Base-by-base conservation (phyloP, 1,140 invertebrate genomes). In the Euglossa dilemma region DNA sequence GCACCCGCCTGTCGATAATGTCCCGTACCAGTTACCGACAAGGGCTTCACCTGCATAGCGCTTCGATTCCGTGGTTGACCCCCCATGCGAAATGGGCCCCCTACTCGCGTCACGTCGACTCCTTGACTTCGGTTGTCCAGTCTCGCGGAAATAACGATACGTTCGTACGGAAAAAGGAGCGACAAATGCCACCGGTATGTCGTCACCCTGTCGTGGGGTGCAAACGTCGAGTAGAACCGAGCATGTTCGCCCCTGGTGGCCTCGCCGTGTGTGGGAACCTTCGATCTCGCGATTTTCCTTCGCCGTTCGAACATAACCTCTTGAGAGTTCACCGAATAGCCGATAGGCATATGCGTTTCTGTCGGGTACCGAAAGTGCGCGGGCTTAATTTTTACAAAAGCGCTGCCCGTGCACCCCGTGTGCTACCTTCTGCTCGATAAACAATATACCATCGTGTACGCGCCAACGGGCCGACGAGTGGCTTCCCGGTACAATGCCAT, bases 391-490 rank as follows among this genome's bases (percentile, higher is more conserved):
- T 91, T 85, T 82, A 90, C 88, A 91, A 92, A 90, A 87, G 91
- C 85, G 52, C 25, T 72, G 70, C 67, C 80, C 78, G 77, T 70
- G 74, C 78, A 81, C 83, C 83, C 72, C 72, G 87, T 76, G 47
- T 83, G 36, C 77, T 87, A 82, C 86, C 85, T 85, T 83, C 89
- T 86, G 89, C 83, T 89, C 89, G 87, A 92, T 93, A 93, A 94
- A 93, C 93, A 94, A 94, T 94, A 90, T 92, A 79, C 92, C 90
- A 94, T 93, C 93, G 91, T 92, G 91, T 93, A 92, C 93, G 91
- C 93, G 93, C 91, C 92, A 94, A 93, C 88, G 91, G 89, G 85
- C 83, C 86, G 84, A 92, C 90, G 91, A 94, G 93, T 92, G 87
- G 88, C 82, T 86, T 78, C 85, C 69, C 61, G n/a, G 84, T 84